Conservation (phyloP, 2,888 invertebrate species). For the Ryuthela nishihirai region DNA sequence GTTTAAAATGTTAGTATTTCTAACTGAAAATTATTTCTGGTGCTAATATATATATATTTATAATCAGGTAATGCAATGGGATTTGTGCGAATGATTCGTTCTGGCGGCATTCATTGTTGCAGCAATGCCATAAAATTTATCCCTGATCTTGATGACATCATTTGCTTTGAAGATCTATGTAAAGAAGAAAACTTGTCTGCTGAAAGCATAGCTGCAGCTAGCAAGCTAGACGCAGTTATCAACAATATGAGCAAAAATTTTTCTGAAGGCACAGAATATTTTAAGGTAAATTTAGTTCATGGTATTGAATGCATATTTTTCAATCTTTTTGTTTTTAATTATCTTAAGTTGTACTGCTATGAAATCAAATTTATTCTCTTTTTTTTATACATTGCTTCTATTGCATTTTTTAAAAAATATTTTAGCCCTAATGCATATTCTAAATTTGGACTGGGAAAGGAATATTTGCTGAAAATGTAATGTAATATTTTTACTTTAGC, state of each 20-base stretch:
- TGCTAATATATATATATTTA: neutral
- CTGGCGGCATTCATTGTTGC: slow-evolving; percentile 88
- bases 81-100: slow-evolving; percentile 87
- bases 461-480: too few relatives aligned
- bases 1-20: too few relatives aligned
- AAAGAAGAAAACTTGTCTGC: slow-evolving; percentile 60
- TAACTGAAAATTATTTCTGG: too few relatives aligned
- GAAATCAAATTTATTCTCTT: neutral
- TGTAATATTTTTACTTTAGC: too few relatives aligned
- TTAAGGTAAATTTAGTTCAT: slow-evolving; percentile 56
- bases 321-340: neutral
- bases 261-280: slow-evolving; percentile 83
- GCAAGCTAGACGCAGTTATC: slow-evolving; percentile 72
- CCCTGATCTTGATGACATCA: slow-evolving; percentile 67
- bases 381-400: neutral
- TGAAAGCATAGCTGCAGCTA: slow-evolving; percentile 62
- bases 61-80: slow-evolving; percentile 78
- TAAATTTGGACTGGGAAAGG: too few relatives aligned
- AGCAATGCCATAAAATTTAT: slow-evolving; percentile 87
- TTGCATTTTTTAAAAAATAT: too few relatives aligned
- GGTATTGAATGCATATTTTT: neutral
- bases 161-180: slow-evolving; percentile 63
- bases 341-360: neutral
- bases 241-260: slow-evolving; percentile 75
- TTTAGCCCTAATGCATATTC: too few relatives aligned